Evolutionary conservation across 2,113 vertebrate genomes (phyloP), one percentile per base, ranked within the genome.

Genomic region (Spea multiplicata): DNA sequence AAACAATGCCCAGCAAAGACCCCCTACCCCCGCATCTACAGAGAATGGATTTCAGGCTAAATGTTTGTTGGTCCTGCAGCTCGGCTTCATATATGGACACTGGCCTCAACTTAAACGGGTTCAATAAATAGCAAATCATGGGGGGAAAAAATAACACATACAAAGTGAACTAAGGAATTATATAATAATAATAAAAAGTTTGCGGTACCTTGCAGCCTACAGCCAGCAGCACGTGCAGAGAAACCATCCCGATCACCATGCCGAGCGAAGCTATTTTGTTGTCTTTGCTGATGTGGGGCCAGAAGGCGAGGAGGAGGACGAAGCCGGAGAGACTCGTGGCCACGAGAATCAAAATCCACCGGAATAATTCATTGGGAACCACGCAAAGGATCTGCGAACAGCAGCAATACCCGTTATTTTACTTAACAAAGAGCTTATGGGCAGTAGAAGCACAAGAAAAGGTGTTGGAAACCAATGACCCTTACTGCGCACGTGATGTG

Each of bases 191-290:
- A n/a, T n/a, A n/a, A n/a, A n/a, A n/a, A n/a, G n/a, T n/a, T n/a
- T n/a, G n/a, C 81, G 74, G 10, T 9, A 96, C 95, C 93, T 96
- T 95, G 73, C 92, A 96, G 80, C 93, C 93, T 13, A 94, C 1
- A 0, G 93, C 94, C 82, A 96, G 87, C 53, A 96, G 93, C 0
- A 89, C 72, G 12, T 96, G 94, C 10, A 95, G 84, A 5, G 91
- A 65, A 44, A 95, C 81, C 0, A 96, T 91, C 4, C 81, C 75
- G 0, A 77, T 85, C 4, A 95, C 82, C 3, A 91, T 87, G 2
- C 83, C 83, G 0, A 88, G 81, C 0, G 93, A 91, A 0, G 86
- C 88, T 61, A 83, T 57, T 82, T 86, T 92, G 64, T 90, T 91
- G 83, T 95, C 94, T 0, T 91, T 90, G 0, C 91, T 89, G 66